Evolutionary conservation across 2,113 vertebrate species (phyloP).

Genomic region (Prochilodus magdalenae): DNA sequence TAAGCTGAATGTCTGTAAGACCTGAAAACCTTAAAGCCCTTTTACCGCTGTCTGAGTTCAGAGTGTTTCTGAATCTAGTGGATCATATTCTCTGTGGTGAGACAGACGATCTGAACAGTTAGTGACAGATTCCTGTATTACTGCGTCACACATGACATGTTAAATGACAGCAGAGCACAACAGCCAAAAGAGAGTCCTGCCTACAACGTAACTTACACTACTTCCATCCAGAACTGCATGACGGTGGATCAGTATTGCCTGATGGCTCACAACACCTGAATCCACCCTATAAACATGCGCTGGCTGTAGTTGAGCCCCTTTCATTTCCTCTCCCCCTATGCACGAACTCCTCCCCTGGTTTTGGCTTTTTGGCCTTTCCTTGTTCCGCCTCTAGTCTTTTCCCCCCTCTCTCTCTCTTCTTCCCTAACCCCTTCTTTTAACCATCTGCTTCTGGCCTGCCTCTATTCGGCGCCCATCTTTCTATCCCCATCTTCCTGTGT

Average conservation of each 20-base stretch:
- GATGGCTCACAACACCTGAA: background rate
- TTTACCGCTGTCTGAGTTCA: too few species aligned
- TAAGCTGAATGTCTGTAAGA: too few species aligned
- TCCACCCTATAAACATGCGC: background rate
- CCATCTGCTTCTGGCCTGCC: slow-evolving; percentile 74
- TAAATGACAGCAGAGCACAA: too few species aligned
- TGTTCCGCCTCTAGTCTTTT: slow-evolving; percentile 51
- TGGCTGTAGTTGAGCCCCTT: background rate
- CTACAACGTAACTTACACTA: too few species aligned
- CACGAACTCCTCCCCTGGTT: slow-evolving; percentile 43
- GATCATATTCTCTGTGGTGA: too few species aligned
- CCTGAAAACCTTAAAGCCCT: too few species aligned
- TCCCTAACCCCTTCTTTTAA: slow-evolving; percentile 64
- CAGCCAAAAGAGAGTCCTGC: too few species aligned
- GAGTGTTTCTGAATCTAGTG: too few species aligned
- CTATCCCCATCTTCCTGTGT: slow-evolving; percentile 79
- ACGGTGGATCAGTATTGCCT: background rate
- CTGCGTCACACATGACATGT: too few species aligned
- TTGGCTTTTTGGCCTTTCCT: slow-evolving; percentile 28
- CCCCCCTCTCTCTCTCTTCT: slow-evolving; percentile 48
- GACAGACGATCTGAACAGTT: too few species aligned
- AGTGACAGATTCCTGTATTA: too few species aligned
- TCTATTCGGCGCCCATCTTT: slow-evolving; percentile 73
- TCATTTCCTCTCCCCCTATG: slow-evolving; percentile 1
- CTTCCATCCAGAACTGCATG: too few species aligned